phyloP scores from a whole-genome alignment of 1,140 invertebrate species.

The Monomorium pharaonis region DNA sequence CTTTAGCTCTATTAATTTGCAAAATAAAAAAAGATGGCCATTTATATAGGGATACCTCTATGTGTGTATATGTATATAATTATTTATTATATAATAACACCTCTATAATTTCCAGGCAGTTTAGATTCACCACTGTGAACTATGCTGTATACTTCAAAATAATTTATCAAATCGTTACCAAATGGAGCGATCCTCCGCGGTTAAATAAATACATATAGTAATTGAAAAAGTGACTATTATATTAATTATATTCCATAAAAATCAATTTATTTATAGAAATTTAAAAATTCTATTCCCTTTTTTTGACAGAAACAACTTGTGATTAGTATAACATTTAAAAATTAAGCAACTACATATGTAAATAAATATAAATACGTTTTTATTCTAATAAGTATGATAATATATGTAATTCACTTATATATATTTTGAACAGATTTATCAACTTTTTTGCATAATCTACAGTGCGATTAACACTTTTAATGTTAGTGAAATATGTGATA shows the following conservation, averaged over 20 bases:
- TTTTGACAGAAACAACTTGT: not conserved
- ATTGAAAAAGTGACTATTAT: conserved; percentile 2
- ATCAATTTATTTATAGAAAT: not conserved
- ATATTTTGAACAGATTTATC: conserved; percentile 6
- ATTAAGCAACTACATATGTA: not conserved
- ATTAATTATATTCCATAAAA: too few relatives aligned
- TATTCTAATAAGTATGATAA: too few relatives aligned
- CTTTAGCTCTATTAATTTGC: too few relatives aligned
- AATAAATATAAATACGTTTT: conserved; percentile 29
- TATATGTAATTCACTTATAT: not conserved
- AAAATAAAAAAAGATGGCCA: too few relatives aligned
- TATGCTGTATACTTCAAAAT: conserved; percentile 19
- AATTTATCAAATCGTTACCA: conserved; percentile 33
- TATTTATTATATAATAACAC: conserved; percentile 73
- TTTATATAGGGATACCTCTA: too few relatives aligned
- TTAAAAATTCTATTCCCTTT: not conserved
- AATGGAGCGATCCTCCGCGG: conserved; percentile 38
- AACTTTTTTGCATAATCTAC: conserved; percentile 9
- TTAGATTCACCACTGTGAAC: conserved; percentile 28
- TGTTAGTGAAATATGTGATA: conserved; percentile 16
- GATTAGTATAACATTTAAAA: not conserved
- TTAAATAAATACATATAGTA: conserved; percentile 24
- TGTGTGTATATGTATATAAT: conserved; percentile 59
- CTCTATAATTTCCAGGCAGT: conserved; percentile 54
- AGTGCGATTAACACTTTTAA: conserved; percentile 6